phyloP scores from a whole-genome alignment of 1,140 invertebrate species.

The Melitaea cinxia region DNA sequence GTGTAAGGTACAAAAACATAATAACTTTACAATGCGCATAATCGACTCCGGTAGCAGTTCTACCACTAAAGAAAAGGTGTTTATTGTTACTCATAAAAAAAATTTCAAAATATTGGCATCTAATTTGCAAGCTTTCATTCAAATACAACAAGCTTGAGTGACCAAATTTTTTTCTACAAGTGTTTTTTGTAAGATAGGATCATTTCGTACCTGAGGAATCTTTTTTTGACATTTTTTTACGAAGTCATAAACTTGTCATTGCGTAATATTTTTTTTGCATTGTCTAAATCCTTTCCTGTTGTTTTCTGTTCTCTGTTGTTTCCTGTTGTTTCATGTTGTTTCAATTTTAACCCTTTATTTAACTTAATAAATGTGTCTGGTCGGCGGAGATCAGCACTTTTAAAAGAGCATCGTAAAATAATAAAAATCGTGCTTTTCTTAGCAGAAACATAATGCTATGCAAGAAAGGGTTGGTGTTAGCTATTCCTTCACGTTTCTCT shows the following conservation, averaged over 20 bases:
- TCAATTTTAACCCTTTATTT: slow-evolving; percentile 71
- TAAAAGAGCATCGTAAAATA: slow-evolving; percentile 68
- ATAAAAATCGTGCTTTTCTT: slow-evolving; percentile 78
- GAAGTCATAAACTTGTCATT: slow-evolving; percentile 64
- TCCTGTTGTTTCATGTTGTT: slow-evolving; percentile 78
- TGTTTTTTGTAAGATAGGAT: slow-evolving; percentile 37
- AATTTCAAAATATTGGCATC: slow-evolving; percentile 57
- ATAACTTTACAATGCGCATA: slow-evolving; percentile 52
- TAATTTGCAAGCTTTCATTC: slow-evolving; percentile 70
- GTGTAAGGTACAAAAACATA: not conserved
- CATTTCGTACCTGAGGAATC: slow-evolving; percentile 73
- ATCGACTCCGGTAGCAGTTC: slow-evolving; percentile 59
- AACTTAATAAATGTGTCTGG: slow-evolving; percentile 40
- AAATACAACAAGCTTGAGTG: slow-evolving; percentile 44
- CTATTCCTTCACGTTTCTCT: slow-evolving; percentile 57
- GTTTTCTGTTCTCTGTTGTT: no score
- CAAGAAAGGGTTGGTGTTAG: slow-evolving; percentile 66
- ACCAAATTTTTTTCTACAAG: slow-evolving; percentile 51
- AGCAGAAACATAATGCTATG: slow-evolving; percentile 60
- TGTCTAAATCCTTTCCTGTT: slow-evolving; percentile 78
- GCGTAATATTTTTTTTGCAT: slow-evolving; percentile 80
- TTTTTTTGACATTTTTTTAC: slow-evolving; percentile 53
- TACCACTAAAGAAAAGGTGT: slow-evolving; percentile 41
- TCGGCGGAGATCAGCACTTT: slow-evolving; percentile 73
- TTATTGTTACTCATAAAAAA: slow-evolving; percentile 53